phyloP scores from a whole-genome alignment of 2,113 vertebrate genomes.

The Neoarius graeffei region DNA sequence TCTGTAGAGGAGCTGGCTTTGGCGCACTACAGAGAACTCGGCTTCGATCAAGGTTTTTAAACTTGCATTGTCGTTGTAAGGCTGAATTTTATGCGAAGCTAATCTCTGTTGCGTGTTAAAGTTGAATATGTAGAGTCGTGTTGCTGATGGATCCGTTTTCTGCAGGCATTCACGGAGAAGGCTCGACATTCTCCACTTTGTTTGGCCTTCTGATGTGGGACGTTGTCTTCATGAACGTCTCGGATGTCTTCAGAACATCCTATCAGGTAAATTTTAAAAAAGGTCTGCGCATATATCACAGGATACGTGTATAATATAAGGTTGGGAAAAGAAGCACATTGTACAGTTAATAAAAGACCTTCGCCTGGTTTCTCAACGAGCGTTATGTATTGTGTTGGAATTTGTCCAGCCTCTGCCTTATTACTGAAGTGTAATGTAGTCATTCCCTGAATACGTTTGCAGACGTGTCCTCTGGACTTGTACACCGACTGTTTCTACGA shows the following conservation, averaged over 20 bases:
- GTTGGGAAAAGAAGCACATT: neutral
- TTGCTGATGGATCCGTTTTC: neutral
- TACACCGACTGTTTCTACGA: conserved; percentile 90
- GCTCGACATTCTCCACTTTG: conserved; percentile 87
- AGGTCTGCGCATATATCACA: neutral
- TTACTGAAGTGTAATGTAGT: neutral
- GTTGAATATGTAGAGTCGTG: neutral
- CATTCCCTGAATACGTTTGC: neutral
- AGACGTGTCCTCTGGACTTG: conserved; percentile 88
- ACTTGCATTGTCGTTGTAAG: neutral
- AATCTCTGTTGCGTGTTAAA: neutral
- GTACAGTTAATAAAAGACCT: neutral
- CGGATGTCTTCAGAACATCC: conserved; percentile 87
- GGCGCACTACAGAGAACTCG: conserved; percentile 80
- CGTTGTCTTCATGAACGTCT: conserved; percentile 86
- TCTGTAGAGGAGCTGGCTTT: conserved; percentile 91
- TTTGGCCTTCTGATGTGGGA: conserved; percentile 92
- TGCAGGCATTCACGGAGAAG: conserved; percentile 95
- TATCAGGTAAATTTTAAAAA: conserved; percentile 80
- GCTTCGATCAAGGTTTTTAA: conserved; percentile 87
- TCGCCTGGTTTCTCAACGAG: neutral
- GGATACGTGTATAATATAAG: neutral
- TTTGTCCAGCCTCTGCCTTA: neutral
- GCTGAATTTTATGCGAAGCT: neutral
- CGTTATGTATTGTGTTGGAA: neutral